Percentiles rank a stretch among this genome's conserved stretches.
Conservation (phyloP, 2,113 vertebrate genomes). For the Pelusios castaneus region DNA sequence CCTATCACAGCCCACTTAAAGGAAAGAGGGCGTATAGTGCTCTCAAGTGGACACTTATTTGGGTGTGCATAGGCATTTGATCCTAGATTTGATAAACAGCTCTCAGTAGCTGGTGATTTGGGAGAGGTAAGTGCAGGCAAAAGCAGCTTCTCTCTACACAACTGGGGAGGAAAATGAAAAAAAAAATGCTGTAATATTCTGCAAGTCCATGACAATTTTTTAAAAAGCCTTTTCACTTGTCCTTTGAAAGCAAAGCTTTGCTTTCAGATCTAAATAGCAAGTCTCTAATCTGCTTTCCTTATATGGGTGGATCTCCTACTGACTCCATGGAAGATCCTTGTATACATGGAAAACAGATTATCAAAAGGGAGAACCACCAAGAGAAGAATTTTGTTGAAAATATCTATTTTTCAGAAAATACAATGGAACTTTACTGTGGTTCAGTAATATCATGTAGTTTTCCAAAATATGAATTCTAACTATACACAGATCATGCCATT, state of each 20-base stretch:
- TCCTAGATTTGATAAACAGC: conserved; percentile 3
- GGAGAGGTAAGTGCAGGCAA: neutral
- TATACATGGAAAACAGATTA: neutral
- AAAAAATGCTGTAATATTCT: neutral
- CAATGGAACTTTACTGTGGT: neutral
- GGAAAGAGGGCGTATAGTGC: neutral
- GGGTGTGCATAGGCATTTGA: neutral
- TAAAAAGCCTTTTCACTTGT: neutral
- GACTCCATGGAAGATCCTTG: neutral
- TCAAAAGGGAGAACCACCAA: neutral
- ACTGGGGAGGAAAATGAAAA: neutral
- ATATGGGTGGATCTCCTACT: neutral
- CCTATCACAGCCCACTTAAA: neutral
- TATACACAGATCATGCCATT: neutral
- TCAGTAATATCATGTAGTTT: neutral
- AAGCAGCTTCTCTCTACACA: conserved; percentile 6
- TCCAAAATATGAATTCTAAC: neutral
- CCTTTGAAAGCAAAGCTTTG: neutral
- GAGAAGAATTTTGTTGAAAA: neutral
- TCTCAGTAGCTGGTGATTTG: conserved; percentile 23
- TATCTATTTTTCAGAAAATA: neutral
- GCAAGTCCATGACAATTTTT: neutral
- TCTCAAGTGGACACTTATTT: neutral
- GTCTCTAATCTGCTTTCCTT: neutral
- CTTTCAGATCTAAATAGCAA: neutral